These are phyloP conservation scores for Ceyx cyanopectus DNA, from an alignment of 2,113 vertebrate genomes.

Conservation along the genomic window DNA sequence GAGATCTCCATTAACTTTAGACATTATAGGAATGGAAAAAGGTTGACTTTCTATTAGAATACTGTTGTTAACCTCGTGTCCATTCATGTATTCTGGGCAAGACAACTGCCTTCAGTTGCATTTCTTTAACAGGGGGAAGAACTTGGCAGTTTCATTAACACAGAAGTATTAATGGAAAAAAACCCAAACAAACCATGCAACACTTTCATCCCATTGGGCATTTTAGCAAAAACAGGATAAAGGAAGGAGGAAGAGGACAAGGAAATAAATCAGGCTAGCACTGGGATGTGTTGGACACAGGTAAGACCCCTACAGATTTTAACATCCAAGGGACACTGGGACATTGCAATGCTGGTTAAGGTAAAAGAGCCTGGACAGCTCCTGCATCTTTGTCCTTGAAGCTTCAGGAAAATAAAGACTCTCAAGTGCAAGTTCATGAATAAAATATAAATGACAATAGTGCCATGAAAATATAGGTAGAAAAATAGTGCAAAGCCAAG, in stretches of 20 bases:
- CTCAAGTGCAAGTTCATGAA: conserved; percentile 24
- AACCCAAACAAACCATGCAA: background rate
- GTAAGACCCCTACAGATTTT: background rate
- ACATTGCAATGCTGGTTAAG: background rate
- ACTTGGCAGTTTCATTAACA: background rate
- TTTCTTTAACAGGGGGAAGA: background rate
- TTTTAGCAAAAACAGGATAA: background rate
- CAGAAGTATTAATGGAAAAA: background rate
- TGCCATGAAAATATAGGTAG: conserved; percentile 38
- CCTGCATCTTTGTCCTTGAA: conserved; percentile 10
- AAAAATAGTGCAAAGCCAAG: conserved; percentile 67
- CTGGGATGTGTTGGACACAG: background rate
- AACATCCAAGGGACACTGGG: background rate
- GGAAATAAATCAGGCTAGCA: background rate
- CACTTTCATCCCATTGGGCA: background rate
- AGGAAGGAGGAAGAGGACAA: background rate
- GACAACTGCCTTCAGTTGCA: background rate
- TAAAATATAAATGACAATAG: conserved; percentile 35
- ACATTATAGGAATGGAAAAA: background rate
- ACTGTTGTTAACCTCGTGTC: background rate
- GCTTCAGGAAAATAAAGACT: background rate
- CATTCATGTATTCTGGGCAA: background rate
- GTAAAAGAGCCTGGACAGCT: background rate
- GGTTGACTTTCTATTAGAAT: background rate
- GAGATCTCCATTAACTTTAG: background rate